Base-by-base conservation (phyloP, 2,113 vertebrate species). In the Ptychochromis oligacanthus region DNA sequence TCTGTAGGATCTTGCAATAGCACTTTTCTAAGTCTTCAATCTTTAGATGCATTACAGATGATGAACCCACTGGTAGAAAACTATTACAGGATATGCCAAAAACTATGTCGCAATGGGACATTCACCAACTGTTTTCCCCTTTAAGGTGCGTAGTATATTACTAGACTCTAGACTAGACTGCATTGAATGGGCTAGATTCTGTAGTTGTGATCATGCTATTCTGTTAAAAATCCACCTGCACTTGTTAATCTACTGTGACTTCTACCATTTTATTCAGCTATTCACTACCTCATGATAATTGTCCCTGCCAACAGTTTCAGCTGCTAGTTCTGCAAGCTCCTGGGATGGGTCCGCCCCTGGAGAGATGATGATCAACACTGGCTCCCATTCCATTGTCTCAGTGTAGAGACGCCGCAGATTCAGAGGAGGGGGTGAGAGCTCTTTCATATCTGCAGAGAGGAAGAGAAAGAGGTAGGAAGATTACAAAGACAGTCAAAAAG, bases 341-440 rank as follows among this genome's bases (percentile, higher is more conserved):
- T 99, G 98, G 85, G 98, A 99, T 17, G 98, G 98, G 91, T 99
- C 98, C 55, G 98, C 98, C 65, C 98, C 98, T 14, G 98, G 97
- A 72, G 98, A 99, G 95, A 98, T 99, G 87, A 99, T 97, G 58
- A 99, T 97, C 90, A 99, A 95, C 88, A 99, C 90, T 0, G 98
- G 98, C 79, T 99, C 98, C 67, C 94, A 95, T 93, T 98, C 97
- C 77, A 98, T 57, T 0, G 98, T 99, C 88, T 99, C 98, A 74
- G 91, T 93, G 89, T 96, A 97, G 1, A 99, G 95, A 61, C 97
- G 96, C 79, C 96, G 97, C 87, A 99, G 94, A 94, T 97, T 99
- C 77, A 98, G 94, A 70, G 97, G 98, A 0, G 95, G 96, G 5
- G 97, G 98, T 57, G 97, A 98, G 75, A 99, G 94, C 81, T 99